phyloP scores from a whole-genome alignment of 1,140 invertebrate genomes.

The Cecropterus lyciades region DNA sequence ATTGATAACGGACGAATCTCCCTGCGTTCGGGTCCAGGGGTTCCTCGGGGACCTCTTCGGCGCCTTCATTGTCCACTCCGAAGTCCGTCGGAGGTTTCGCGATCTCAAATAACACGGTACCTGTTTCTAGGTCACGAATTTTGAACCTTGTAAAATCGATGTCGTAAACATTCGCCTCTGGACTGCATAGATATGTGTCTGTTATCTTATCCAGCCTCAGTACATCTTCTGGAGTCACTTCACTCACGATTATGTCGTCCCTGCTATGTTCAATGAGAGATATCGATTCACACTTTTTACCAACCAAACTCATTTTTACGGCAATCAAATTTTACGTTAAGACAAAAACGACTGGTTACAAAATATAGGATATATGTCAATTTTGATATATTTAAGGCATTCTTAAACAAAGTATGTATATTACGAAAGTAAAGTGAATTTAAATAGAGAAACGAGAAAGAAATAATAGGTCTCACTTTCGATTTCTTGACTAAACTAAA shows the following conservation, averaged over 20 bases:
- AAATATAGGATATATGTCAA: constrained; percentile 14
- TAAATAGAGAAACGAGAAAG: constrained; percentile 9
- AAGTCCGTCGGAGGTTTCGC: constrained; percentile 94
- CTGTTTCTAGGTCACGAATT: constrained; percentile 97
- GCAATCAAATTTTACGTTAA: constrained; percentile 16
- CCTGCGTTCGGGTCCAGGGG: constrained; percentile 94
- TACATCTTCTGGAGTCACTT: constrained; percentile 87
- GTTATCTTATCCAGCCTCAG: constrained; percentile 86
- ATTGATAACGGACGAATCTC: constrained; percentile 98
- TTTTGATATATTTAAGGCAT: constrained; percentile 8
- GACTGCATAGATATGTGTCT: constrained; percentile 94
- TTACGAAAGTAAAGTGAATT: constrained; percentile 6
- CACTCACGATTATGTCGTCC: constrained; percentile 61
- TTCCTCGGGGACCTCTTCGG: constrained; percentile 86
- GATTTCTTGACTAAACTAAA: not conserved
- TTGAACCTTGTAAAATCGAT: constrained; percentile 99
- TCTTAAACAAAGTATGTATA: not conserved
- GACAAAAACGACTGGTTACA: not conserved
- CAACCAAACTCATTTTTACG: constrained; percentile 75
- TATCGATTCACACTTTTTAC: constrained; percentile 80
- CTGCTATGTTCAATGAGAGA: constrained; percentile 61
- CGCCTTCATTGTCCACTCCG: constrained; percentile 86
- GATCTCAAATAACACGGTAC: constrained; percentile 97
- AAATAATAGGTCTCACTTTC: not conserved
- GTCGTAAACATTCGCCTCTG: constrained; percentile 98